A percentile compares a stretch with the other conserved stretches of the same genome.
Conservation (phyloP, 1,140 invertebrate species). For the Medauroidea extradentata region DNA sequence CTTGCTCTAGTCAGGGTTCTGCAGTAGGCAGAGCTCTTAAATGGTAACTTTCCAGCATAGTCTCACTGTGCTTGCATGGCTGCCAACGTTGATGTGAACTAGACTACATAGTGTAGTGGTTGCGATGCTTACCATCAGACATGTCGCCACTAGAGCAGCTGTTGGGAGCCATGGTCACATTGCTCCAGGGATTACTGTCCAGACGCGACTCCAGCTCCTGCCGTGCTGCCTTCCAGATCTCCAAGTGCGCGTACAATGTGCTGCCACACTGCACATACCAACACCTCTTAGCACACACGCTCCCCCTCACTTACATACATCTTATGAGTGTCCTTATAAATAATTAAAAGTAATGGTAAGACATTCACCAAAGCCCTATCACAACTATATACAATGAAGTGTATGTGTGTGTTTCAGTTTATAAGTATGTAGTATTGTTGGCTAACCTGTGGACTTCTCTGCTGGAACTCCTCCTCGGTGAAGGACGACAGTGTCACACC, state of each 20-base stretch:
- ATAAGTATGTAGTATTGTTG: neutral
- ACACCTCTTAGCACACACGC: neutral
- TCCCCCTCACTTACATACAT: too few relatives aligned
- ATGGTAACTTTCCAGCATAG: too few relatives aligned
- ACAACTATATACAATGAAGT: too few relatives aligned
- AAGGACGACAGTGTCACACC: constrained; percentile 69
- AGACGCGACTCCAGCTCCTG: constrained; percentile 2
- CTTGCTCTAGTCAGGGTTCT: too few relatives aligned
- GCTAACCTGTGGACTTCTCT: constrained; percentile 67
- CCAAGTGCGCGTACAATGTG: constrained; percentile 80
- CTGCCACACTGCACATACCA: constrained; percentile 64
- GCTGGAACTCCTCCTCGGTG: constrained; percentile 80
- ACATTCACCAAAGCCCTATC: too few relatives aligned
- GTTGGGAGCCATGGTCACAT: constrained; percentile 32
- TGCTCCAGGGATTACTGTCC: constrained; percentile 22
- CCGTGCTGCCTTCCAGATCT: constrained; percentile 87
- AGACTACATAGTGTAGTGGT: too few relatives aligned
- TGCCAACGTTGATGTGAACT: too few relatives aligned
- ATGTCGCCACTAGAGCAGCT: constrained; percentile 48
- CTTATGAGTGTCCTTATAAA: too few relatives aligned
- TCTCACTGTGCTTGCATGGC: too few relatives aligned
- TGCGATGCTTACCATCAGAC: constrained; percentile 60
- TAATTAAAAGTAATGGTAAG: too few relatives aligned
- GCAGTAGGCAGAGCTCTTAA: too few relatives aligned
- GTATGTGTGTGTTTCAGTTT: neutral